Evolutionary conservation across 2,888 invertebrate genomes (phyloP).

Genomic region (Cheilosia grossa): DNA sequence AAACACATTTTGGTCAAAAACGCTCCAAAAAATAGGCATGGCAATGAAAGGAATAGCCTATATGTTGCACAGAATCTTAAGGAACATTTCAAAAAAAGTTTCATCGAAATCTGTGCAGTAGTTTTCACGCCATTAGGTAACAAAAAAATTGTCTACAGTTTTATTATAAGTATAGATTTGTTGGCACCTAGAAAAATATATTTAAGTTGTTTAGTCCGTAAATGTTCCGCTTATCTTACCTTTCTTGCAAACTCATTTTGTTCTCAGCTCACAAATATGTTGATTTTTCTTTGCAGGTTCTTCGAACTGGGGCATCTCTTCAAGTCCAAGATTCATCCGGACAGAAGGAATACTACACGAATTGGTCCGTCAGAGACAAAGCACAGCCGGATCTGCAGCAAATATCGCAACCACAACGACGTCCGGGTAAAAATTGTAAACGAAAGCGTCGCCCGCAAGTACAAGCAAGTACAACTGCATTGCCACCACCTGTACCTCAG

Average conservation of each 20-base stretch:
- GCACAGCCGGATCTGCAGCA: slow-evolving; percentile 32
- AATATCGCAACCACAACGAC: slow-evolving; percentile 76
- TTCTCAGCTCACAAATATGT: neutral
- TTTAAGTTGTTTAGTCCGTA: too few species aligned
- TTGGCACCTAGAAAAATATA: too few species aligned
- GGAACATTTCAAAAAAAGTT: too few species aligned
- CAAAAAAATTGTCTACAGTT: too few species aligned
- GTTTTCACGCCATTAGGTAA: too few species aligned
- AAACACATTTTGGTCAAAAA: too few species aligned
- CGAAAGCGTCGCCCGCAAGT: slow-evolving; percentile 86
- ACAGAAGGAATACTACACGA: slow-evolving; percentile 62
- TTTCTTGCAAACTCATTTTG: neutral
- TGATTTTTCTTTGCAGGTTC: slow-evolving; percentile 12
- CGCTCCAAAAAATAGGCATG: too few species aligned
- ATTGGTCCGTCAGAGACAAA: slow-evolving; percentile 60
- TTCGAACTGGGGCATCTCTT: slow-evolving; percentile 48
- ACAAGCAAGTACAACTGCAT: slow-evolving; percentile 76
- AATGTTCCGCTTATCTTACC: neutral
- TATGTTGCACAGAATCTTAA: too few species aligned
- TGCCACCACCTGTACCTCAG: slow-evolving; percentile 43
- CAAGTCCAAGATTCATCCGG: slow-evolving; percentile 61
- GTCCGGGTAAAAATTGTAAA: slow-evolving; percentile 84
- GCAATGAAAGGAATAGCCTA: too few species aligned
- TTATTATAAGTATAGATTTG: too few species aligned
- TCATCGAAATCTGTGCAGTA: too few species aligned